phyloP scores from a whole-genome alignment of 1,140 invertebrate species.

The Heliconius melpomene region DNA sequence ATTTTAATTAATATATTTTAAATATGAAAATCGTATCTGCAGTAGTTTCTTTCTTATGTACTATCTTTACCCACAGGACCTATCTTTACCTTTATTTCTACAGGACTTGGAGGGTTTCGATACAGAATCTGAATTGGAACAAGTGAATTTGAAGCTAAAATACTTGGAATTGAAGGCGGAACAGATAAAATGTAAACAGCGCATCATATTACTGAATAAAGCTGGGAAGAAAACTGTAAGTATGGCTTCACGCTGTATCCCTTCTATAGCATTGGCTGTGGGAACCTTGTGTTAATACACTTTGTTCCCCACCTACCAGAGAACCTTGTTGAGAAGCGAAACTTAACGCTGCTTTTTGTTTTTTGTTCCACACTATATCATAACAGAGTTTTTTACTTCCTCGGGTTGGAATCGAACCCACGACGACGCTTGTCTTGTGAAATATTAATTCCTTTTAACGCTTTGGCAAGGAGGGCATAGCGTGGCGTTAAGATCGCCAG shows the following conservation, averaged over 20 bases:
- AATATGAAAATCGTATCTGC: neutral
- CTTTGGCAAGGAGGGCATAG: too few relatives aligned
- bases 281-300: too few relatives aligned
- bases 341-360: too few relatives aligned
- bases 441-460: too few relatives aligned
- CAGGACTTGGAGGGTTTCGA: slow-evolving; percentile 37
- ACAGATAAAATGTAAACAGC: slow-evolving; percentile 52
- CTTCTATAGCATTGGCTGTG: too few relatives aligned
- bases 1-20: neutral
- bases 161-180: slow-evolving; percentile 54
- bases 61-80: neutral
- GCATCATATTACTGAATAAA: slow-evolving; percentile 48
- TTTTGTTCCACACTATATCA: too few relatives aligned
- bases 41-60: neutral
- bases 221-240: slow-evolving; percentile 46
- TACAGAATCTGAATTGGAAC: slow-evolving; percentile 44
- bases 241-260: neutral
- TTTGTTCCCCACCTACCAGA: too few relatives aligned
- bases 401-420: too few relatives aligned
- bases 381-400: too few relatives aligned
- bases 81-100: neutral
- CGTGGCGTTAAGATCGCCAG: too few relatives aligned
- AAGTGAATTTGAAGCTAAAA: slow-evolving; percentile 55
- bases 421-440: too few relatives aligned
- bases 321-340: too few relatives aligned